A percentile compares a stretch with the other conserved stretches of the same genome.
These are phyloP conservation scores for Malacoctenus gilli DNA, from an alignment of 2,797 vertebrate species.

Conservation along the genomic window DNA sequence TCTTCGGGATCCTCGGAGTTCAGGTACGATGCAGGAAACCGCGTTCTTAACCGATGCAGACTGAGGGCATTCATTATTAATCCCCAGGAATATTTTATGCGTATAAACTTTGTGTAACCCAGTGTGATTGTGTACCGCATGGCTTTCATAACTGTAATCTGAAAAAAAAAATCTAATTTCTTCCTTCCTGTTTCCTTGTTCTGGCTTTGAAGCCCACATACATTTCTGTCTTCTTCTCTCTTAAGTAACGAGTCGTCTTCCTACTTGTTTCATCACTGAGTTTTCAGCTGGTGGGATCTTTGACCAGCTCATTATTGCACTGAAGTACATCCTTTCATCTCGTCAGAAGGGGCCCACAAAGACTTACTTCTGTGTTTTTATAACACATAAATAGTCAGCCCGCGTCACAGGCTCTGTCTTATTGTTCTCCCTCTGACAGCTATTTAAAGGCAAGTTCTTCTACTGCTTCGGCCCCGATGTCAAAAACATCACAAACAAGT, in stretches of 20 bases:
- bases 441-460: conserved; percentile 99
- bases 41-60: neutral
- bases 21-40: conserved; percentile 82
- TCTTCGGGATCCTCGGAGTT: conserved; percentile 97
- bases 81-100: neutral
- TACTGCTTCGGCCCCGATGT: conserved; percentile 93
- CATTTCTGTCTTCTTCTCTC: conserved; percentile 4
- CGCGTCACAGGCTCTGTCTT: conserved; percentile 27
- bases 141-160: neutral
- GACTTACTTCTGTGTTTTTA: conserved; percentile 20
- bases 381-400: conserved; percentile 1
- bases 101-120: neutral
- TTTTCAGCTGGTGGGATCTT: conserved; percentile 23
- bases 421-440: conserved; percentile 75
- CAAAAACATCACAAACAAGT: conserved; percentile 96
- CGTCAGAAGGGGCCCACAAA: neutral
- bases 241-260: conserved; percentile 19
- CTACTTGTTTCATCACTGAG: conserved; percentile 23
- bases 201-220: conserved; percentile 17
- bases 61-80: neutral
- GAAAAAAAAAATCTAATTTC: neutral
- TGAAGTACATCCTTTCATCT: conserved; percentile 22
- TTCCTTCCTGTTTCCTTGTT: neutral
- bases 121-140: neutral
- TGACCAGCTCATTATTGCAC: conserved; percentile 49